These are phyloP conservation scores for Cotesia chilonis DNA, from an alignment of 1,140 invertebrate genomes.

Conservation along the genomic window DNA sequence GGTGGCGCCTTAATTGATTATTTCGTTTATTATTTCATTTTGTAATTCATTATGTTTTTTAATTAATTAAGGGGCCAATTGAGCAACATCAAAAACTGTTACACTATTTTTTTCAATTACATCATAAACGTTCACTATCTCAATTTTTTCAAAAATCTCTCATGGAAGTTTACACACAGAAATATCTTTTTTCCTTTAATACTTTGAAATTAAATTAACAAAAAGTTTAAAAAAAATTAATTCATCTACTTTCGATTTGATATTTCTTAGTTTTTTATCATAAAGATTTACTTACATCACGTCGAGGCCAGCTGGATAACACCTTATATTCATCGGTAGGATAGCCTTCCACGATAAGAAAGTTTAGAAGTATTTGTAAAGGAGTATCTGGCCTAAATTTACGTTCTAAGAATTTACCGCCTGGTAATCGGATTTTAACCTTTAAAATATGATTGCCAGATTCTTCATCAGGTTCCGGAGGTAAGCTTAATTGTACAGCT, in stretches of 20 bases:
- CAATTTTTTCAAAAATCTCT: too few species aligned
- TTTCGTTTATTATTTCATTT: too few species aligned
- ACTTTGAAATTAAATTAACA: slow-evolving; percentile 25
- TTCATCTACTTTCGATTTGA: slow-evolving; percentile 37
- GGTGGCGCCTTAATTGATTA: too few species aligned
- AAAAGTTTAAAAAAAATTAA: slow-evolving; percentile 27
- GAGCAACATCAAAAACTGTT: too few species aligned
- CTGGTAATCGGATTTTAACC: slow-evolving; percentile 81
- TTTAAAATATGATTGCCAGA: slow-evolving; percentile 71
- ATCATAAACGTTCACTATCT: too few species aligned
- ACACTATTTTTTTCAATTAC: too few species aligned
- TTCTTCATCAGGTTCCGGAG: slow-evolving; percentile 70
- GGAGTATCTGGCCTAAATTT: slow-evolving; percentile 75
- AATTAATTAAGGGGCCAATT: too few species aligned
- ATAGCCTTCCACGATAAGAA: slow-evolving; percentile 85
- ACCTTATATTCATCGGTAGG: slow-evolving; percentile 89
- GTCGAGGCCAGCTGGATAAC: slow-evolving; percentile 89
- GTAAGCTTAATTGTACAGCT: slow-evolving; percentile 70
- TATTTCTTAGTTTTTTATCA: slow-evolving; percentile 27
- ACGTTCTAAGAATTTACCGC: slow-evolving; percentile 77
- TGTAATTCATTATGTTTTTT: too few species aligned
- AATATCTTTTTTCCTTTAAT: too few species aligned
- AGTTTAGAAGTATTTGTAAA: slow-evolving; percentile 83
- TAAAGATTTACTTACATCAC: slow-evolving; percentile 77
- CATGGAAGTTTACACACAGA: too few species aligned